Evolutionary conservation across 2,113 vertebrate species (phyloP).

Genomic region (Terrapene triunguis): DNA sequence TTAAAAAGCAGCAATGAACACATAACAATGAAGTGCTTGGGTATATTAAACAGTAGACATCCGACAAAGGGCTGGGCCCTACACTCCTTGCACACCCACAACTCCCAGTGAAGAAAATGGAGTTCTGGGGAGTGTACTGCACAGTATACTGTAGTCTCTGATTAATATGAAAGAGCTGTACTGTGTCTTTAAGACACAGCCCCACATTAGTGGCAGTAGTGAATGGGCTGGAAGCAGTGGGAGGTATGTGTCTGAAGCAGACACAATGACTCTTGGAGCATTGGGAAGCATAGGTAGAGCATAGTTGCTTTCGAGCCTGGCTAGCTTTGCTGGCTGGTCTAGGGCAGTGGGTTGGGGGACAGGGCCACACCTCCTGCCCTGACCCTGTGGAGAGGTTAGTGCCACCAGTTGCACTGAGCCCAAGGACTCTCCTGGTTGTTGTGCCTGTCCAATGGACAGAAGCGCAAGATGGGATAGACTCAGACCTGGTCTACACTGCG

Average conservation of each 20-base stretch:
- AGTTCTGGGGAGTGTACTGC: background rate
- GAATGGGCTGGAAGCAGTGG: background rate
- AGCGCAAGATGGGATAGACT: background rate
- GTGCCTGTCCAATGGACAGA: background rate
- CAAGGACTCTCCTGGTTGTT: rapidly evolving
- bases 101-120: background rate
- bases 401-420: background rate
- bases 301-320: background rate
- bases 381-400: background rate
- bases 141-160: rapidly evolving
- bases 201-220: background rate
- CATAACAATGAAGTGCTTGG: background rate
- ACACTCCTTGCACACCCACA: background rate
- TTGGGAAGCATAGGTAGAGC: background rate
- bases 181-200: background rate
- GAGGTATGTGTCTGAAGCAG: rapidly evolving
- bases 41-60: background rate
- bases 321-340: rapidly evolving
- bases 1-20: background rate
- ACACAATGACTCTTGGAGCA: background rate
- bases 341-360: rapidly evolving
- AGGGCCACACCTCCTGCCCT: rapidly evolving
- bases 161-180: background rate
- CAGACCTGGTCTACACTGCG: too few species aligned
- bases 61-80: background rate